Conservation (phyloP, 92 coral and sea anemone species). For the Epizoanthus scotinus region DNA sequence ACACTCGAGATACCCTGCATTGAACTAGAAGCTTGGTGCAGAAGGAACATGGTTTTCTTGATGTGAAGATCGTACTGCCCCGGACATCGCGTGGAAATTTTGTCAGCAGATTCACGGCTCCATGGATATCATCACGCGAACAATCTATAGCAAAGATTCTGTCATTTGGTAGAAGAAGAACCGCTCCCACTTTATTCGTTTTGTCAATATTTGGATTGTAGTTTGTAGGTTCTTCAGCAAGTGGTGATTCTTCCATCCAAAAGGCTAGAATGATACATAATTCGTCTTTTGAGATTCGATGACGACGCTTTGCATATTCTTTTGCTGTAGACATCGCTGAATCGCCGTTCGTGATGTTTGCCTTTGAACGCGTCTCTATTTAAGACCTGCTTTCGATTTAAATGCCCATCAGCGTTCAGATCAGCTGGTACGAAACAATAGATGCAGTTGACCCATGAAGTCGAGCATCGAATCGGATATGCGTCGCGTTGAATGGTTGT, state of each 20-base stretch:
- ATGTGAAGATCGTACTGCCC: slow-evolving; percentile 52
- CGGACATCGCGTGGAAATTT: slow-evolving; percentile 42
- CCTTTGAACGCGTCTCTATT: too few species aligned
- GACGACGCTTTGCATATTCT: slow-evolving; percentile 37
- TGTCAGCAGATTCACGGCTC: slow-evolving; percentile 57
- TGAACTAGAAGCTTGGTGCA: slow-evolving; percentile 74
- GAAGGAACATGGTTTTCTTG: slow-evolving; percentile 70
- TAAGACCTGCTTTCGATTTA: too few species aligned
- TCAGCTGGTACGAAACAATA: too few species aligned
- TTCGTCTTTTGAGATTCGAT: slow-evolving; percentile 41
- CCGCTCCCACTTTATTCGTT: slow-evolving; percentile 49
- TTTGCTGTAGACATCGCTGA: background rate
- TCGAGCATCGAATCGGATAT: too few species aligned
- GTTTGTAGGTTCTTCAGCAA: background rate
- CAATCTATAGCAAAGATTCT: slow-evolving; percentile 61
- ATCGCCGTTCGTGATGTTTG: too few species aligned
- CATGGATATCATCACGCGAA: slow-evolving; percentile 62
- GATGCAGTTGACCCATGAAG: too few species aligned
- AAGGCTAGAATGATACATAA: slow-evolving; percentile 49
- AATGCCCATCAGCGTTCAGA: too few species aligned
- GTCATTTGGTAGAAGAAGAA: slow-evolving; percentile 60
- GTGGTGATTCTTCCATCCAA: slow-evolving; percentile 59
- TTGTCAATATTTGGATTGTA: background rate
- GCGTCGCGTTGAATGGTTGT: too few species aligned
- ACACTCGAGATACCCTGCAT: slow-evolving; percentile 57